These are phyloP conservation scores for Morelia viridis DNA, from an alignment of 2,797 vertebrate genomes.

Conservation along the genomic window DNA sequence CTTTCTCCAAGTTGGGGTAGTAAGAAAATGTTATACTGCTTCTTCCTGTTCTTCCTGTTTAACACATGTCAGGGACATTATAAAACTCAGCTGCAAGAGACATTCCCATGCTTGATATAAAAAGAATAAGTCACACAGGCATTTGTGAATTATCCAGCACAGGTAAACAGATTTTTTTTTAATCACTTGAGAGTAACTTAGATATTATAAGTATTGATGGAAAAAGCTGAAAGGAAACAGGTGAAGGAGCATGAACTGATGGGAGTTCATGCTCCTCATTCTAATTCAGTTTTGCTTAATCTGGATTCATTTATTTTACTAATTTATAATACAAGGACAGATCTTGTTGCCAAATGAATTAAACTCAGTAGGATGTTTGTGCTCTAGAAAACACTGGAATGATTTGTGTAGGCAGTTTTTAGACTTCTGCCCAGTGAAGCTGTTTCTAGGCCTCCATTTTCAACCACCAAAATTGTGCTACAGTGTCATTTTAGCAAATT, in stretches of 20 bases:
- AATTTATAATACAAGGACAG: background rate
- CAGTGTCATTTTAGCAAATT: conserved; percentile 50
- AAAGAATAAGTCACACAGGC: background rate
- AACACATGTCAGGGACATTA: background rate
- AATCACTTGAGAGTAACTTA: background rate
- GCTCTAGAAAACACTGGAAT: conserved; percentile 38
- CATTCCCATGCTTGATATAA: background rate
- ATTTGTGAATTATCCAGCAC: background rate
- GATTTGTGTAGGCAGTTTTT: conserved; percentile 49
- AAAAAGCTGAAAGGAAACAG: background rate
- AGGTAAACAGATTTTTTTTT: background rate
- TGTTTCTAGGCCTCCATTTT: conserved; percentile 58
- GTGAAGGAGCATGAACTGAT: background rate
- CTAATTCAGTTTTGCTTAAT: background rate
- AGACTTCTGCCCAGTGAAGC: conserved; percentile 57
- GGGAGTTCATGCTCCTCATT: background rate
- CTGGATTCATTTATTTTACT: background rate
- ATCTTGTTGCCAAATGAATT: background rate
- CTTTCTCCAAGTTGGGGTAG: background rate
- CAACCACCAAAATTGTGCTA: conserved; percentile 46
- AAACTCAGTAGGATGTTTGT: conserved; percentile 49
- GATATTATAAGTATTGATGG: background rate
- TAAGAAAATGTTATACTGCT: background rate
- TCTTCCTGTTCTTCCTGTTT: background rate
- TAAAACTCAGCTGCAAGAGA: background rate